Percentiles rank a stretch among this genome's conserved stretches.
These are phyloP conservation scores for Aphidoletes aphidimyza DNA, from an alignment of 2,888 invertebrate genomes.

Conservation along the genomic window DNA sequence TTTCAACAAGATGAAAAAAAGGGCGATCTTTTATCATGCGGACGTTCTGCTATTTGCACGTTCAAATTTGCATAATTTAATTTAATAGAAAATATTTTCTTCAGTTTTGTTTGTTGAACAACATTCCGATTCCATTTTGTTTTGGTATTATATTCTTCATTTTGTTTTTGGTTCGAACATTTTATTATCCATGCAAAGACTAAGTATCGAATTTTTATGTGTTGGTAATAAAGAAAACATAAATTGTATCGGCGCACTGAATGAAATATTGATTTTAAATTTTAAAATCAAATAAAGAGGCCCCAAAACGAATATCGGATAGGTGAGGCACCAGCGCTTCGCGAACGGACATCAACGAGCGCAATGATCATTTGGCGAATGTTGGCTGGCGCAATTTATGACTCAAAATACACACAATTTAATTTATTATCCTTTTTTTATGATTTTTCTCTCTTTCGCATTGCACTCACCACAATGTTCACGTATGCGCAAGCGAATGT, in stretches of 20 bases:
- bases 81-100: not conserved
- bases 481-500: too few relatives aligned
- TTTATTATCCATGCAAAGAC: too few relatives aligned
- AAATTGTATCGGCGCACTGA: conserved; percentile 25
- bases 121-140: not conserved
- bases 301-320: not conserved
- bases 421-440: conserved; percentile 26
- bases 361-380: not conserved
- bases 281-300: conserved; percentile 52
- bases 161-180: too few relatives aligned
- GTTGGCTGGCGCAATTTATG: conserved; percentile 8
- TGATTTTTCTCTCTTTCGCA: conserved; percentile 16
- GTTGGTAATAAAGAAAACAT: not conserved
- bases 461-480: not conserved
- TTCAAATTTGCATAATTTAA: not conserved
- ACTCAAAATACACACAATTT: conserved; percentile 46
- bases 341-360: not conserved
- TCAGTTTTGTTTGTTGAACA: not conserved
- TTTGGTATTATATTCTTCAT: not conserved
- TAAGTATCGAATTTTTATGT: not conserved
- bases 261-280: conserved; percentile 50
- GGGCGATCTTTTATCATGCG: not conserved
- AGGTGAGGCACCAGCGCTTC: not conserved
- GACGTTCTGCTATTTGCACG: not conserved
- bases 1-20: too few relatives aligned